A percentile compares a stretch with the other conserved stretches of the same genome.
Evolutionary conservation across 2,797 vertebrate species (phyloP).

Genomic region (Tamandua tetradactyla): DNA sequence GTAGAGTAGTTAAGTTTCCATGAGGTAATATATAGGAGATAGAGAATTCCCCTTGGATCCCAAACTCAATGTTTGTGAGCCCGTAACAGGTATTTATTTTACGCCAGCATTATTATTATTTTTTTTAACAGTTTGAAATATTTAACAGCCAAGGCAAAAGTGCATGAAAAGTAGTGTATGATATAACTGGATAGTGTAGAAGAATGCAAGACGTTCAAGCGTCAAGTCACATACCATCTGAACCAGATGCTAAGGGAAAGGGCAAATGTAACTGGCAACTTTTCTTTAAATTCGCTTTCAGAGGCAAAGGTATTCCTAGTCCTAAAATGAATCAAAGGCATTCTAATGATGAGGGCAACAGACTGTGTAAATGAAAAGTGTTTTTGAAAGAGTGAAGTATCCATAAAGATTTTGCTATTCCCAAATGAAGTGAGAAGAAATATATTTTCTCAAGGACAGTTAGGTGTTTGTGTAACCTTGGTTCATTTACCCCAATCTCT

Average conservation of each 20-base stretch:
- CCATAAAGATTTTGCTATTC: conserved; percentile 33
- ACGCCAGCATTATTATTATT: no score
- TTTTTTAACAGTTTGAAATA: neutral
- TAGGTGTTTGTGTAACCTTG: no score
- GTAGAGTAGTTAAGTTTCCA: neutral
- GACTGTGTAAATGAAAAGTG: neutral
- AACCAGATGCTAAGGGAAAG: neutral
- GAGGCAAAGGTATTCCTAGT: neutral
- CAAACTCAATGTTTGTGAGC: no score
- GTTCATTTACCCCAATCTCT: neutral
- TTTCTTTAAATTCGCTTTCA: conserved; percentile 18
- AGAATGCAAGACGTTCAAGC: neutral
- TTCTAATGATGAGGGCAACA: conserved; percentile 10
- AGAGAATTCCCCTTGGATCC: neutral
- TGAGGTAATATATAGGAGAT: neutral
- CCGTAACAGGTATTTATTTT: neutral
- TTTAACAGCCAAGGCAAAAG: neutral
- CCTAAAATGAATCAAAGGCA: conserved; percentile 5
- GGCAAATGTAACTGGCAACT: neutral
- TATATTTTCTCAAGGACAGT: no score
- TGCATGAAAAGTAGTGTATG: neutral
- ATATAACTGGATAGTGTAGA: neutral
- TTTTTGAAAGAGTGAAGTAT: conserved; percentile 50
- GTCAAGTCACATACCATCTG: neutral
- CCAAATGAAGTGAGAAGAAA: conserved; percentile 1